A percentile compares a stretch with the other conserved stretches of the same genome.
Evolutionary conservation across 2,888 invertebrate genomes (phyloP).

Genomic region (Noctua pronuba): DNA sequence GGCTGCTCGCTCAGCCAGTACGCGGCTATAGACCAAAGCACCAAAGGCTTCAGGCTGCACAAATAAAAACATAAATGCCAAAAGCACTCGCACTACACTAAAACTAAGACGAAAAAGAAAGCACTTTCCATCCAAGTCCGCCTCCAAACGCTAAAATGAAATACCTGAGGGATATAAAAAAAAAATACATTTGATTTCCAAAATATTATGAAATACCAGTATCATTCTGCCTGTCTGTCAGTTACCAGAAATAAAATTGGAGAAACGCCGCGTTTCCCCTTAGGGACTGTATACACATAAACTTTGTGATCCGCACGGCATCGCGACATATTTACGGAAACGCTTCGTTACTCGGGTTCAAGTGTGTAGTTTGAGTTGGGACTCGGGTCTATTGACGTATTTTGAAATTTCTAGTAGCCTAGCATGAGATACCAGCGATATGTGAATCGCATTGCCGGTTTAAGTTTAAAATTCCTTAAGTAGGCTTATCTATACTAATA

Average conservation of each 20-base stretch:
- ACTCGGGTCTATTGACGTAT: slow-evolving; percentile 40
- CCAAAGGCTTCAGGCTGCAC: slow-evolving; percentile 32
- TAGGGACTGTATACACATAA: slow-evolving; percentile 58
- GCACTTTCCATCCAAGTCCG: neutral
- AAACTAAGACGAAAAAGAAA: slow-evolving; percentile 12
- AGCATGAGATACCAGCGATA: slow-evolving; percentile 18
- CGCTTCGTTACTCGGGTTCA: slow-evolving; percentile 54
- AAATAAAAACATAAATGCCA: slow-evolving; percentile 56
- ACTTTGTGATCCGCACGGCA: slow-evolving; percentile 52
- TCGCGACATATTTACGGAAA: slow-evolving; percentile 58
- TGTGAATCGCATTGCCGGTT: slow-evolving; percentile 4
- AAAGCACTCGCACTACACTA: slow-evolving; percentile 14
- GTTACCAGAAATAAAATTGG: slow-evolving; percentile 53
- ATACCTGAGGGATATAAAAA: slow-evolving; percentile 29
- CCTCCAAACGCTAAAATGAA: slow-evolving; percentile 7
- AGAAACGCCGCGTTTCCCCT: slow-evolving; percentile 47
- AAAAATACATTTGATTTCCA: slow-evolving; percentile 20
- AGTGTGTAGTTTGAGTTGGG: slow-evolving; percentile 50
- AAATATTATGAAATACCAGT: slow-evolving; percentile 41
- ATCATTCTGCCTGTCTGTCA: slow-evolving; percentile 36
- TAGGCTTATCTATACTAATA: too few relatives aligned
- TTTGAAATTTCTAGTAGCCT: slow-evolving; percentile 38
- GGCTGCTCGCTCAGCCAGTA: too few relatives aligned
- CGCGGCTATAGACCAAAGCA: slow-evolving; percentile 20
- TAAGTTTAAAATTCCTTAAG: slow-evolving; percentile 3